Evolutionary conservation across 2,113 vertebrate genomes (phyloP), one percentile per base, ranked within the genome.

Genomic region (Lampris incognitus): DNA sequence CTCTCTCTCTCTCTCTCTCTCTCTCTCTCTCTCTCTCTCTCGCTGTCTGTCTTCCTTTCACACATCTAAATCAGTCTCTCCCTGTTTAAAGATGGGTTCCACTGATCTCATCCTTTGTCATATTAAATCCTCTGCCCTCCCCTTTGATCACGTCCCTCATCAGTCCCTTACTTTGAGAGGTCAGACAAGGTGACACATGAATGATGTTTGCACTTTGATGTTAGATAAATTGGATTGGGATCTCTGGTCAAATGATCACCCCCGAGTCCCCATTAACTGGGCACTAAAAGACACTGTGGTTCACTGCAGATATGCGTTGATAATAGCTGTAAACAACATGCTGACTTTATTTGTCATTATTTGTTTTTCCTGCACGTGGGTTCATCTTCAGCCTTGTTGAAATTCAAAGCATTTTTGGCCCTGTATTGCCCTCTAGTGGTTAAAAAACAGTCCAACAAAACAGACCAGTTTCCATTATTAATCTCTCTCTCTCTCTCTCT

Each of bases 371-470:
- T 0, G 1, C 51, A 54, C 8, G 38, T 9, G 52, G 50, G 70
- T 48, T 67, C 61, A 59, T 56, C 41, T 66, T 48, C 48, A 24
- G 5, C 9, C 55, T 54, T 63, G 11, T 46, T 51, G 9, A 52
- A 13, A 55, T 51, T 7, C 55, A 59, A 54, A 37, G 39, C 1
- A 50, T 6, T 2, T 10, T 9, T 69, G 50, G 24, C 55, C 48
- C 7, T 65, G 59, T 69, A 63, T 2, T 24, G 44, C 50, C 82
- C 65, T 9, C 82, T 73, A 55, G 68, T 84, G 84, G 69, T 38
- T 41, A 5, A 61, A 9, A 24, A 24, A 24, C 24, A 24, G 24
- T 37, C 56, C 56, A 37, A 13, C 37, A 2, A 9, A 9, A 37
- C 9, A 56, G 54, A 4, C 11, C 13, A 11, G n/a, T 51, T 11